A percentile compares a stretch with the other conserved stretches of the same genome.
phyloP scores from a whole-genome alignment of 2,113 vertebrate genomes.

The Artemisiospiza belli region DNA sequence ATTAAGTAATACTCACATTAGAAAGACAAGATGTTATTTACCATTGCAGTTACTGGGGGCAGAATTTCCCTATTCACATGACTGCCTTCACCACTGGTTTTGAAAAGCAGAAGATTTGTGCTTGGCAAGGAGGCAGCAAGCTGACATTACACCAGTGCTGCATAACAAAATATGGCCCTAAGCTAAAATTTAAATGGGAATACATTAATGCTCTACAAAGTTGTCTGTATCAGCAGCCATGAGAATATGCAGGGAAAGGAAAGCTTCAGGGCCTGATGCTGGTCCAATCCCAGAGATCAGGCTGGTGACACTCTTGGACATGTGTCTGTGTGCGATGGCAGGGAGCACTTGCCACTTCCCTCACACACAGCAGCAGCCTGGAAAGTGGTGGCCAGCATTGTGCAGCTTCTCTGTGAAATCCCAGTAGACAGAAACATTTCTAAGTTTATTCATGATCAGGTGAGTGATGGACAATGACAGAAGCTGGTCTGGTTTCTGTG shows the following conservation, averaged over 20 bases:
- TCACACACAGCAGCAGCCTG: neutral
- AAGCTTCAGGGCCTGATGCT: neutral
- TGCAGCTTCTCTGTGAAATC: neutral
- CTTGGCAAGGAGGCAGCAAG: neutral
- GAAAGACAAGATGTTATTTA: neutral
- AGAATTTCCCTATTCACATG: neutral
- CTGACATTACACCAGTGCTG: neutral
- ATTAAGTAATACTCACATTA: neutral
- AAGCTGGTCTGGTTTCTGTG: neutral
- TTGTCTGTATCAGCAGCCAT: neutral
- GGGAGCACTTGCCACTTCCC: neutral
- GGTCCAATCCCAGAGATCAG: neutral
- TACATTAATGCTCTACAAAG: neutral
- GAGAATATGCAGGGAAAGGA: neutral
- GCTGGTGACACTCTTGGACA: neutral
- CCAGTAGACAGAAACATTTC: neutral
- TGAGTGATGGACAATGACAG: neutral
- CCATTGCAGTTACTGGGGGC: neutral
- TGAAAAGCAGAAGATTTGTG: neutral
- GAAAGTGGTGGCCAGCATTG: neutral
- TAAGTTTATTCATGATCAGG: neutral
- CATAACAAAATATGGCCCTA: neutral
- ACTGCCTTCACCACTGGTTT: neutral
- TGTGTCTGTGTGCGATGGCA: neutral
- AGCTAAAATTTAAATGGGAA: slow-evolving; percentile 6